A percentile compares a stretch with the other conserved stretches of the same genome.
These are phyloP conservation scores for Drosophila prosaltans DNA, from an alignment of 1,140 invertebrate genomes.

Conservation along the genomic window DNA sequence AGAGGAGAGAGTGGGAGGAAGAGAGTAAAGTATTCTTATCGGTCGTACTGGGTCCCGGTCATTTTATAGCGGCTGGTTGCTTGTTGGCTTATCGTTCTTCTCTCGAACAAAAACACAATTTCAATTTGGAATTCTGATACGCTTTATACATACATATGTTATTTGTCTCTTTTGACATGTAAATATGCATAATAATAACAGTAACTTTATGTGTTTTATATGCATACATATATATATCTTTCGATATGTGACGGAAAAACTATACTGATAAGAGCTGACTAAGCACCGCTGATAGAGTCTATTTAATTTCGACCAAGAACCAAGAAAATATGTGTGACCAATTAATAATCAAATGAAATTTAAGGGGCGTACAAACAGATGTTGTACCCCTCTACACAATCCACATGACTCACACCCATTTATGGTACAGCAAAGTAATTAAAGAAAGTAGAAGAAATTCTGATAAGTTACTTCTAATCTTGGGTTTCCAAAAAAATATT, in stretches of 20 bases:
- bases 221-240: neutral
- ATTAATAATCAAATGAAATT: slow-evolving; percentile 25
- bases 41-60: neutral
- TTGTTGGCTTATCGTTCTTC: slow-evolving; percentile 3
- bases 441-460: neutral
- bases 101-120: slow-evolving; percentile 8
- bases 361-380: slow-evolving; percentile 45
- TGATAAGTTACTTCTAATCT: neutral
- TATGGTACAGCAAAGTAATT: neutral
- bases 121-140: slow-evolving; percentile 5
- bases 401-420: slow-evolving; percentile 29
- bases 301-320: slow-evolving; percentile 13
- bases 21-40: neutral
- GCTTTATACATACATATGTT: neutral
- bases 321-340: slow-evolving; percentile 26
- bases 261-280: slow-evolving; percentile 25
- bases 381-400: slow-evolving; percentile 19
- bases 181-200: neutral
- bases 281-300: neutral
- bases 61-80: neutral
- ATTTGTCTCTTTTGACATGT: neutral
- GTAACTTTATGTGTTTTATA: no score
- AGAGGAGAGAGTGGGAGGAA: neutral
- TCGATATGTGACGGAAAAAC: slow-evolving; percentile 8
- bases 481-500: neutral